phyloP scores from a whole-genome alignment of 2,888 invertebrate species.

The Cantharis flavilabris region DNA sequence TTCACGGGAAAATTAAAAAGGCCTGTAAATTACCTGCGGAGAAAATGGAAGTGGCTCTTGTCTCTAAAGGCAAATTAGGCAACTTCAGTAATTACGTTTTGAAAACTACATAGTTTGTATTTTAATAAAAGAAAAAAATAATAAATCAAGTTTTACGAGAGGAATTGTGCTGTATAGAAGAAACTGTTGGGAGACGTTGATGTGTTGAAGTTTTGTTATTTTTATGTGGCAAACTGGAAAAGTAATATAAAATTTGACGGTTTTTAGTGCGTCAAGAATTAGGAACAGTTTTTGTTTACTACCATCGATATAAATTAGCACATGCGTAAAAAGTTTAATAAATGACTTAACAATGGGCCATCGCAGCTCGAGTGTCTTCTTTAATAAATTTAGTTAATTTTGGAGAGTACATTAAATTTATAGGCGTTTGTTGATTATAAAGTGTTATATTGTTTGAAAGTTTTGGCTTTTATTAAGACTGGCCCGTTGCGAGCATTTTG shows the following conservation, averaged over 20 bases:
- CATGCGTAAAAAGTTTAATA: background rate
- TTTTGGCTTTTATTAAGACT: slow-evolving; percentile 43
- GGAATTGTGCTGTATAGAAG: background rate
- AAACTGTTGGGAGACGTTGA: background rate
- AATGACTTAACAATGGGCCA: background rate
- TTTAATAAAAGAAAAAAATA: background rate
- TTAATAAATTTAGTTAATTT: background rate
- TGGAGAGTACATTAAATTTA: background rate
- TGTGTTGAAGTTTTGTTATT: background rate
- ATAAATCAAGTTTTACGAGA: background rate
- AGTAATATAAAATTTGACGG: background rate
- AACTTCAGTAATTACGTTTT: background rate
- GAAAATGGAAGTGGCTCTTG: background rate
- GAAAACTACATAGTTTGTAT: background rate
- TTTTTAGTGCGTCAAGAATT: background rate
- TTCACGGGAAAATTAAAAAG: background rate
- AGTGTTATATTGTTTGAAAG: slow-evolving; percentile 34
- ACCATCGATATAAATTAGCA: background rate
- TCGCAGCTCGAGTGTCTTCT: background rate
- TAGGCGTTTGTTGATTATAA: slow-evolving; percentile 21
- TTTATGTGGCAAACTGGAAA: background rate
- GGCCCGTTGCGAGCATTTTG: slow-evolving; percentile 17
- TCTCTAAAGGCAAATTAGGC: background rate
- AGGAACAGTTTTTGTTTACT: background rate
- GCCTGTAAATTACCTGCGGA: background rate